Evolutionary conservation across 1,140 invertebrate species (phyloP).

Genomic region (Musca vetustissima): DNA sequence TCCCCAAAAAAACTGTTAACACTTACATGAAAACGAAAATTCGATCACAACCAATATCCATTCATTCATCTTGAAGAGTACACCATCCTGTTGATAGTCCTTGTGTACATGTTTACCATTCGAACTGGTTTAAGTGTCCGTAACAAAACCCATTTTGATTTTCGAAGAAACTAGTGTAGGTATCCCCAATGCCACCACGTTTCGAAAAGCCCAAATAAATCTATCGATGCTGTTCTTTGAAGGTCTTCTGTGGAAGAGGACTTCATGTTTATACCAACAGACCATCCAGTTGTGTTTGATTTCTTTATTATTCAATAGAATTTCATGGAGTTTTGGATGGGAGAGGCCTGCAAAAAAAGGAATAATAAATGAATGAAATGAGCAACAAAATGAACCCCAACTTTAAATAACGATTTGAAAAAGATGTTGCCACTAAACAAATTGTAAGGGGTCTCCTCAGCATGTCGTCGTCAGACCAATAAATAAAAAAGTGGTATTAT

Average conservation of each 20-base stretch:
- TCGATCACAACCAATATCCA: conserved; percentile 67
- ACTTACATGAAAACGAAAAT: too few relatives aligned
- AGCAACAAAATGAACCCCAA: too few relatives aligned
- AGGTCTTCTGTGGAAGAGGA: conserved; percentile 55
- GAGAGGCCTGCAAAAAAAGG: conserved; percentile 40
- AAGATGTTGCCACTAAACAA: too few relatives aligned
- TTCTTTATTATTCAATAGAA: conserved; percentile 49
- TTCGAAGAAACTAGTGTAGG: conserved; percentile 84
- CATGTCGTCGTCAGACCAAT: too few relatives aligned
- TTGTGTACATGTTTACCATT: too few relatives aligned
- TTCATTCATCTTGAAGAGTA: conserved; percentile 65
- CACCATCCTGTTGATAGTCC: too few relatives aligned
- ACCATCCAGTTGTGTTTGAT: conserved; percentile 56
- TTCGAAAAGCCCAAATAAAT: conserved; percentile 91
- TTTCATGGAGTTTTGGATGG: conserved; percentile 51
- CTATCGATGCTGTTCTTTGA: conserved; percentile 63
- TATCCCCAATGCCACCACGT: conserved; percentile 73
- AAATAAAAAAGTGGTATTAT: too few relatives aligned
- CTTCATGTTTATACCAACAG: conserved; percentile 55
- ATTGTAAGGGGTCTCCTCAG: too few relatives aligned
- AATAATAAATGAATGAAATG: background rate
- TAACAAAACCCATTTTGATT: conserved; percentile 52
- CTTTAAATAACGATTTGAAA: too few relatives aligned
- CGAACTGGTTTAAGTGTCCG: conserved; percentile 72
- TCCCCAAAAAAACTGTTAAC: background rate